These are phyloP conservation scores for Corythornis madagascariensis DNA, from an alignment of 2,113 vertebrate species.

Conservation along the genomic window DNA sequence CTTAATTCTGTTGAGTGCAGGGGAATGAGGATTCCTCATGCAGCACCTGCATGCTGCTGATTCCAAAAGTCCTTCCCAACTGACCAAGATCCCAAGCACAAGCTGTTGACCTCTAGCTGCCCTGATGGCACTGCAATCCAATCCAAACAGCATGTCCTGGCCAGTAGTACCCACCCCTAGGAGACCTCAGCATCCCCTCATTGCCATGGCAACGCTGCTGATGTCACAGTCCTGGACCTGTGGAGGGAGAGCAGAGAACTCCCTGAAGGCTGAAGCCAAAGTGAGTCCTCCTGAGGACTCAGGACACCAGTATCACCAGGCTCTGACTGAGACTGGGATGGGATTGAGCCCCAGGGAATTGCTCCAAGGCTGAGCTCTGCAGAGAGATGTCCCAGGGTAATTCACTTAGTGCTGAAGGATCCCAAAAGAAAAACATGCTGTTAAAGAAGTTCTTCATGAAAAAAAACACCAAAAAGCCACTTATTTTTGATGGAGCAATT, in stretches of 20 bases:
- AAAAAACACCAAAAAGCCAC: not conserved
- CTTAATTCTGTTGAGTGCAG: not conserved
- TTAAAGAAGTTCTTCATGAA: not conserved
- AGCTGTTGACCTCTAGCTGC: fast-evolving
- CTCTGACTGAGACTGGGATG: not conserved
- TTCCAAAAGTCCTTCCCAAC: not conserved
- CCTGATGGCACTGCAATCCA: not conserved
- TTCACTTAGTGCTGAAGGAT: fast-evolving
- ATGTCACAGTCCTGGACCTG: constrained; percentile 41
- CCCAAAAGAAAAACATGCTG: fast-evolving
- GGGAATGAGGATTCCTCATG: not conserved
- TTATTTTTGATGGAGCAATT: fast-evolving
- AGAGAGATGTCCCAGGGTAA: not conserved
- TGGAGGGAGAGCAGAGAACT: not conserved
- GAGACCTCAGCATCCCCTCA: not conserved
- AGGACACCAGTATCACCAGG: fast-evolving
- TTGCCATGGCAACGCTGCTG: constrained; percentile 21
- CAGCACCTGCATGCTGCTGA: not conserved
- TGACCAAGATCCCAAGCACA: not conserved
- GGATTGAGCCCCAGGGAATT: too few relatives aligned
- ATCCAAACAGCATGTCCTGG: fast-evolving
- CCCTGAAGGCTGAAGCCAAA: not conserved
- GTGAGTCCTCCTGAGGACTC: not conserved
- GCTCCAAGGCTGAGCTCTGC: too few relatives aligned
- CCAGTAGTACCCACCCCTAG: not conserved